Evolutionary conservation across 2,888 invertebrate species (phyloP), one percentile per base, ranked within the genome.

Genomic region (Nomada fabriciana): DNA sequence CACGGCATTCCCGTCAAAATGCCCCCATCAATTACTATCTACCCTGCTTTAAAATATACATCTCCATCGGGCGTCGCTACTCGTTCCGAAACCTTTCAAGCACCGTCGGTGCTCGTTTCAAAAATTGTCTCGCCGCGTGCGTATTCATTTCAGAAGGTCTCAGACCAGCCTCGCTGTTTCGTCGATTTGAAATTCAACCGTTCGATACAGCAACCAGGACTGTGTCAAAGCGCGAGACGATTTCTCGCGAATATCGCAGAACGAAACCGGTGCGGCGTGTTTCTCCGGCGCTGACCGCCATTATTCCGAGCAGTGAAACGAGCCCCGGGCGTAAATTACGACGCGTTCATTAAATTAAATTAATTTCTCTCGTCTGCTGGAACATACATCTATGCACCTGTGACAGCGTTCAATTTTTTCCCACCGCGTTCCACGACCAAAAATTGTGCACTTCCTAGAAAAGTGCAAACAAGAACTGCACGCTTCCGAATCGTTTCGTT

Each of bases 311-410:
- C 53, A 1, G 47, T 52, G 60, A 25, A 77, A 36, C 63, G 61
- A 61, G 52, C 68, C 42, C 25, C 20, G 4, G 15, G 53, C 43
- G 60, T 57, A 68, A 88, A 76, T 88, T 83, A 76, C 64, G 68
- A 50, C 43, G 59, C 63, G 64, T 71, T 85, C 88, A 68, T 83
- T 69, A 76, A 83, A 80, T 87, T 82, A 77, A 85, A 86, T 80
- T 82, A 82, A 83, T 85, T 88, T 25, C 74, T 23, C 53, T 13
- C 13, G 50, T 52, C 20, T 11, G 65, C 63, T 79, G 65, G 50
- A 75, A 65, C 36, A 36, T 7, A 7, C 15, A 10, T 47, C 15
- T 72, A 52, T 68, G 18, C 2, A 2, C 36, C 2, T n/a, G 9
- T 29, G 15, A 23, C 15, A 7, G 23, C 36, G 11, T 42, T 53